phyloP scores from a whole-genome alignment of 2,797 vertebrate genomes.

The Melanotaenia trifasciata region DNA sequence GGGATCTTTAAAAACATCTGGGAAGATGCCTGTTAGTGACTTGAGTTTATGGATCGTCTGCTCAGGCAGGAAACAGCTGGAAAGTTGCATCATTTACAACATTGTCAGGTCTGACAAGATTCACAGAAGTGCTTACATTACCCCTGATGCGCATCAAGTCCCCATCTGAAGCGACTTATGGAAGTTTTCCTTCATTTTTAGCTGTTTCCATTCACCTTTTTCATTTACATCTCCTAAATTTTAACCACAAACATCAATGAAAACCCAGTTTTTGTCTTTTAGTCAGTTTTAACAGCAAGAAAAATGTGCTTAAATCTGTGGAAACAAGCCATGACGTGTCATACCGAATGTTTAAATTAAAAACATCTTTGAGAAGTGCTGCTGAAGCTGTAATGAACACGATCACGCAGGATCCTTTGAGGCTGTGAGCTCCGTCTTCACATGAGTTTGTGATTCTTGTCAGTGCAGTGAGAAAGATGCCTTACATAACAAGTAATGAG shows the following conservation, averaged over 20 bases:
- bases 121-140: no score
- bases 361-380: conserved; percentile 5
- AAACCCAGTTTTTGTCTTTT: no score
- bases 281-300: no score
- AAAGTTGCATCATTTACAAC: not conserved
- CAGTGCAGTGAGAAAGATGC: conserved; percentile 35
- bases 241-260: no score
- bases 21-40: not conserved
- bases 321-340: not conserved
- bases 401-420: not conserved
- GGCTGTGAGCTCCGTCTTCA: conserved; percentile 27
- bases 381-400: not conserved
- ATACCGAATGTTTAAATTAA: no score
- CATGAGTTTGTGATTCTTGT: conserved; percentile 39
- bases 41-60: not conserved
- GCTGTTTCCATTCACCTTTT: no score
- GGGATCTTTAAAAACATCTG: not conserved
- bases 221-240: no score
- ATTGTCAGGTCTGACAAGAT: not conserved
- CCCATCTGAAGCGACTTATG: no score
- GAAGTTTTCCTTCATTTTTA: no score
- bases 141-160: no score
- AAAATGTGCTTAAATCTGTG: not conserved
- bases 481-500: conserved; percentile 28
- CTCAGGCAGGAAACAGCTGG: not conserved